These are phyloP conservation scores for Aplidium turbinatum DNA, from an alignment of 23 tunicate genomes.

Conservation along the genomic window DNA sequence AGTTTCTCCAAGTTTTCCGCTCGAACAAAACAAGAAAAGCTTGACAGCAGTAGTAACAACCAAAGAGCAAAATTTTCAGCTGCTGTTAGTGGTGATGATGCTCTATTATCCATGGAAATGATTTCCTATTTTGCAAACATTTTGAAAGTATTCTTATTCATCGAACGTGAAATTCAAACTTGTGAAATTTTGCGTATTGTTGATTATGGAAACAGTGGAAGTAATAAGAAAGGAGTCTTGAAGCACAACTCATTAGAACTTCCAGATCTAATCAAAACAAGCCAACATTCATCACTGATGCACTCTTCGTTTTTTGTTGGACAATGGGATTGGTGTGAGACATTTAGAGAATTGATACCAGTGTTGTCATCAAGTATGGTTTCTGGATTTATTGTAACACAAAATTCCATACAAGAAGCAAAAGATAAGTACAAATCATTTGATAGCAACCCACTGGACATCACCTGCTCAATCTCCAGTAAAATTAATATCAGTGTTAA, in stretches of 20 bases:
- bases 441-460: background rate
- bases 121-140: conserved; percentile 23
- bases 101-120: conserved; percentile 13
- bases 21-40: background rate
- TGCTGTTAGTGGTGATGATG: background rate
- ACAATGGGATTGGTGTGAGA: conserved; percentile 49
- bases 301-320: background rate
- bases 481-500: background rate
- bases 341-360: conserved; percentile 59
- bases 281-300: conserved; percentile 42
- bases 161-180: conserved; percentile 31
- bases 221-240: conserved; percentile 51
- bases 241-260: conserved; percentile 55
- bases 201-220: conserved; percentile 14
- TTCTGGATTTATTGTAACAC: background rate
- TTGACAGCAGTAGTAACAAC: background rate
- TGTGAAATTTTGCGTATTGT: conserved; percentile 18
- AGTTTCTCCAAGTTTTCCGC: conserved; percentile 1
- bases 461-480: conserved; percentile 7
- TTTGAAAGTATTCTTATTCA: conserved; percentile 13
- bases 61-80: conserved; percentile 23
- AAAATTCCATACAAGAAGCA: conserved; percentile 25
- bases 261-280: conserved; percentile 75
- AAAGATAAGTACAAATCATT: conserved; percentile 11
- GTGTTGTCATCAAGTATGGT: conserved; percentile 31